Base-by-base conservation (phyloP, 1,140 invertebrate species). In the Venustaconcha ellipsiformis region DNA sequence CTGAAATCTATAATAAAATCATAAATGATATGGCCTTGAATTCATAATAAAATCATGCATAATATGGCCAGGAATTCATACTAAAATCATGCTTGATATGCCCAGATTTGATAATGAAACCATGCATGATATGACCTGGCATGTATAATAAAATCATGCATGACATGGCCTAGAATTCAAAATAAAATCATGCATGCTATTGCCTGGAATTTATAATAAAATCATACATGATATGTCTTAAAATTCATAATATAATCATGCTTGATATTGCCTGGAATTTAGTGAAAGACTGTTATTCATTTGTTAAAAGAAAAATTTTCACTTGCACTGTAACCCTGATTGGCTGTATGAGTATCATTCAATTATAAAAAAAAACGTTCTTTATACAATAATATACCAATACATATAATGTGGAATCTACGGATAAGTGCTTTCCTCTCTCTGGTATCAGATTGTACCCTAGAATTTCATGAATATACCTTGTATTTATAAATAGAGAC, bases 211-310 rank as follows among this genome's bases (percentile, higher is more conserved):
- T 60, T 13, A n/a, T n/a, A 26, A 26, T 26, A 26, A 26, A 26
- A 26, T 26, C 26, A 26, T 26, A 26, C 2, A 26, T 26, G 26
- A 26, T 26, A 26, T 26, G 26, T 26, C 26, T 85, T 88, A 63
- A 14, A 67, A 72, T 20, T 69, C 68, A 72, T 26, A 26, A 30
- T 66, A 66, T 26, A n/a, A 18, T 60, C 59, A 60, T n/a, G 17
- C 12, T 3, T n/a, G 17, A 6, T 60, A 23, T 60, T 0, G 6
- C 4, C 17, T n/a, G 59, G 20, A 18, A 60, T 60, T 60, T 8
- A n/a, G 6, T 4, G 59, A n/a, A 60, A 60, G 59, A n/a, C 17
- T n/a, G 1, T n/a, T 18, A n/a, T 18, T 23, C 59, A 37, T 37
- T n/a, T n/a, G n/a, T n/a, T n/a, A 37, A 37, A 6, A 37, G 4